Evolutionary conservation across 2,888 invertebrate species (phyloP).

Genomic region (Trissolcus japonicus): DNA sequence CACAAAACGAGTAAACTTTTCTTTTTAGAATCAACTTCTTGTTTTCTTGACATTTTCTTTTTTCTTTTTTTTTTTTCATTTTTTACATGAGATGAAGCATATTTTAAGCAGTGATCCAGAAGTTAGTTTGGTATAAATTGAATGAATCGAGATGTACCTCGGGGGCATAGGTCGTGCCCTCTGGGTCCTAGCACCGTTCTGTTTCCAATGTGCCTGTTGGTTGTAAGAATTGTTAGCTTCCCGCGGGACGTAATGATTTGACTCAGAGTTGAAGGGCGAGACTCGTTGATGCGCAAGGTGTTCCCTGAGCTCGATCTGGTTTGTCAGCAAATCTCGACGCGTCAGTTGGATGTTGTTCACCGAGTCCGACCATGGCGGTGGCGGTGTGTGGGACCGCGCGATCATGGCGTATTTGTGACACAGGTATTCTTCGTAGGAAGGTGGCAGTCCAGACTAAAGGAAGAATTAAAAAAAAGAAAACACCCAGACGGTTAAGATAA

Average conservation of each 20-base stretch:
- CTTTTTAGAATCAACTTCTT: too few relatives aligned
- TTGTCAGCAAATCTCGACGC: conserved; percentile 67
- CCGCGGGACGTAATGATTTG: conserved; percentile 62
- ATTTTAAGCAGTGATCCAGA: too few relatives aligned
- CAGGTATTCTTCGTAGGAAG: conserved; percentile 74
- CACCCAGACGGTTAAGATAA: neutral
- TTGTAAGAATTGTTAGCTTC: conserved; percentile 64
- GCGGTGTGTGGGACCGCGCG: conserved; percentile 74
- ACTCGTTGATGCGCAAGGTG: conserved; percentile 67
- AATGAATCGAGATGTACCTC: conserved; percentile 61
- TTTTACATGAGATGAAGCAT: too few relatives aligned
- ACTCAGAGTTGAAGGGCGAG: conserved; percentile 60
- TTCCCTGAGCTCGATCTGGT: conserved; percentile 69
- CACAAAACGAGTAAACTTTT: too few relatives aligned
- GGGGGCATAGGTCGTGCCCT: conserved; percentile 70
- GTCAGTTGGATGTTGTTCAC: conserved; percentile 61
- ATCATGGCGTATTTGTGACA: conserved; percentile 70
- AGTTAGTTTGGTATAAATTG: neutral
- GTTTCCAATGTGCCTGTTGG: conserved; percentile 67
- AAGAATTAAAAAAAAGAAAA: conserved; percentile 2
- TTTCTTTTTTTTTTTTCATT: too few relatives aligned
- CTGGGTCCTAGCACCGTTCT: conserved; percentile 63
- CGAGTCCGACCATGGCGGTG: conserved; percentile 74
- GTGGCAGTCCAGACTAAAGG: conserved; percentile 71
- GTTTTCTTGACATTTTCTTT: too few relatives aligned